Evolutionary conservation across 2,797 vertebrate genomes (phyloP).

Genomic region (Buceros bicornis): DNA sequence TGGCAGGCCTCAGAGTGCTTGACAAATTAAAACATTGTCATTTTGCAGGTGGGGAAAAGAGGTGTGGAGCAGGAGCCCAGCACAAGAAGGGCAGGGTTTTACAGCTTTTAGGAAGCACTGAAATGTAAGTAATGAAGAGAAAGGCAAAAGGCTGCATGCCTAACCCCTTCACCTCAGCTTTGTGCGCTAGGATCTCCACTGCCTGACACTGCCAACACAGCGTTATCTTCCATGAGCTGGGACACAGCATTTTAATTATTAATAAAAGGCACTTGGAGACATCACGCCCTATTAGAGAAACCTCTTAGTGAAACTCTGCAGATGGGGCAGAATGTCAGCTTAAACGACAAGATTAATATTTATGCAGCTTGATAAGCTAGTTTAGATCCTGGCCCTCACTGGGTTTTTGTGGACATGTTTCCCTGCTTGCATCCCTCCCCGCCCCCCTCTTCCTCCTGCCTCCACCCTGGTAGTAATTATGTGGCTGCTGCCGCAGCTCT

Average conservation of each 20-base stretch:
- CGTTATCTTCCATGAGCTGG: conserved; percentile 53
- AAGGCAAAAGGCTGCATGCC: conserved; percentile 15
- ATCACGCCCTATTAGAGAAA: conserved; percentile 65
- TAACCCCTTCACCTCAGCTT: conserved; percentile 4
- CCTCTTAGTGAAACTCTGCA: conserved; percentile 60
- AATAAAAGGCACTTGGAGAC: conserved; percentile 72
- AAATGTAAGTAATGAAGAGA: conserved; percentile 43
- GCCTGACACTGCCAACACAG: conserved; percentile 56
- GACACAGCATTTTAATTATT: conserved; percentile 75
- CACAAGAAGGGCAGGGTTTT: not conserved
- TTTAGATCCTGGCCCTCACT: conserved; percentile 55
- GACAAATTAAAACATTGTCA: not conserved
- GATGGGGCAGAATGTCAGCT: conserved; percentile 51
- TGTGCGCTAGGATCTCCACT: conserved; percentile 51
- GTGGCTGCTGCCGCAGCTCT: not conserved
- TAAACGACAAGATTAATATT: conserved; percentile 76
- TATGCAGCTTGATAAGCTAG: conserved; percentile 63
- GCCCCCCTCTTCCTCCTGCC: not conserved
- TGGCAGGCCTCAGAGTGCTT: not conserved
- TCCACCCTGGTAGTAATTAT: not conserved
- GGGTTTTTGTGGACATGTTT: not conserved
- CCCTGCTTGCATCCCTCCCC: not conserved
- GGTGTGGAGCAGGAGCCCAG: not conserved
- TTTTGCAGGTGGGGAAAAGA: not conserved
- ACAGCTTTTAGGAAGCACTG: not conserved